These are phyloP conservation scores for Tribolium castaneum DNA, from an alignment of 1,140 invertebrate genomes.

Conservation along the genomic window DNA sequence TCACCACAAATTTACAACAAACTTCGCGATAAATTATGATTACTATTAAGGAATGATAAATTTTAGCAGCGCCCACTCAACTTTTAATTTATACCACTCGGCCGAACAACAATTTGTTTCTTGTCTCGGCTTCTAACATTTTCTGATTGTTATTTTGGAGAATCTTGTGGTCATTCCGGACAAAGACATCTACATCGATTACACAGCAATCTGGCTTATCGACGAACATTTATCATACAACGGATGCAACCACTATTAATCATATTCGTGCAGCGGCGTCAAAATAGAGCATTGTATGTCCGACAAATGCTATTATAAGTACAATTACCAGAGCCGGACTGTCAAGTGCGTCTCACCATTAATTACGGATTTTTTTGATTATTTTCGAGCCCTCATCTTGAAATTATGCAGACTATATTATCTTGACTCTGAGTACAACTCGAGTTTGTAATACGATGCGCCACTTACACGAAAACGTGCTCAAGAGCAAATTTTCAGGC, in stretches of 20 bases:
- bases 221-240: constrained; percentile 17
- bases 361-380: background rate
- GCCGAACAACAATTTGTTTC: background rate
- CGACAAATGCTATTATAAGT: background rate
- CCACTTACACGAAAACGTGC: constrained; percentile 42
- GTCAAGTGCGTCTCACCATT: background rate
- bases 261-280: background rate
- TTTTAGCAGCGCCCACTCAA: background rate
- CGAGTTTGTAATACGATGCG: constrained; percentile 44
- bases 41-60: constrained; percentile 16
- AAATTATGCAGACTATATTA: constrained; percentile 35
- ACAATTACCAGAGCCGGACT: constrained; percentile 16
- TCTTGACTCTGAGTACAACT: constrained; percentile 38
- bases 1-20: constrained; percentile 21
- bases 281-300: constrained; percentile 19
- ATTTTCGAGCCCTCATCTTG: background rate
- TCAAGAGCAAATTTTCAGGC: constrained; percentile 41
- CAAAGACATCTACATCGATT: constrained; percentile 26
- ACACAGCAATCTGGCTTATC: constrained; percentile 15
- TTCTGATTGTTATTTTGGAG: background rate
- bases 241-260: constrained; percentile 26
- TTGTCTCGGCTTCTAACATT: background rate
- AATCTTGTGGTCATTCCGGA: background rate
- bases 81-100: background rate
- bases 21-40: constrained; percentile 1